Percentiles rank a stretch among this genome's conserved stretches.
phyloP scores from a whole-genome alignment of 2,113 vertebrate genomes.

The Tupaia tana region DNA sequence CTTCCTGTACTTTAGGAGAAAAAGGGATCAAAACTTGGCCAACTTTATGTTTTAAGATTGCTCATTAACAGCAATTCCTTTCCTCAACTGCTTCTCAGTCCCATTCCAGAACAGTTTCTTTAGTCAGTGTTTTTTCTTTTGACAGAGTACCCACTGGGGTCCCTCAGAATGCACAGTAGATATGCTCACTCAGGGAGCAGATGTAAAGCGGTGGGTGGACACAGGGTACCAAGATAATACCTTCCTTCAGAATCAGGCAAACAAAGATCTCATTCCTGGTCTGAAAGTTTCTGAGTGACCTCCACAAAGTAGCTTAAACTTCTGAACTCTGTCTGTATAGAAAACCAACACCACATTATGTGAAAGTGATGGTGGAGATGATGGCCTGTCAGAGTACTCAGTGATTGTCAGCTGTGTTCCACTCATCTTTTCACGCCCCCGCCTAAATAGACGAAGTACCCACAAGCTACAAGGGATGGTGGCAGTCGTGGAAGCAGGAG shows the following conservation, averaged over 20 bases:
- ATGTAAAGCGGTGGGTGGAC: too few species aligned
- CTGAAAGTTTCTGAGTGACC: not conserved
- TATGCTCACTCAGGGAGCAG: not conserved
- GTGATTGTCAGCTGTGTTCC: not conserved
- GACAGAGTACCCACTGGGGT: too few species aligned
- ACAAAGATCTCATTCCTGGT: not conserved
- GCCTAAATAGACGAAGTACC: not conserved
- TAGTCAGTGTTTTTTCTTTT: too few species aligned
- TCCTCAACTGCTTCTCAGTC: too few species aligned
- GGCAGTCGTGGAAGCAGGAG: not conserved
- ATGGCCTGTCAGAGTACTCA: not conserved
- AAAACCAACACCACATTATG: not conserved
- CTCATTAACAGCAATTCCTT: too few species aligned
- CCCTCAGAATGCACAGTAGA: not conserved
- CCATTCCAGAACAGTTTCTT: too few species aligned
- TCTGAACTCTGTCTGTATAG: not conserved
- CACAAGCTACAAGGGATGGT: too few species aligned
- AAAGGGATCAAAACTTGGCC: too few species aligned
- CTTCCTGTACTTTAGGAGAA: too few species aligned
- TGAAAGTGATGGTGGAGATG: not conserved
- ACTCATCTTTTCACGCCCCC: rapidly evolving
- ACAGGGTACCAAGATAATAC: not conserved
- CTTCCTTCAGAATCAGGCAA: not conserved
- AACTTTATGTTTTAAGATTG: too few species aligned
- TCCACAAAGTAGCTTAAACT: not conserved